Evolutionary conservation across 2,888 invertebrate species (phyloP).

Genomic region (Metacarcinus magister): DNA sequence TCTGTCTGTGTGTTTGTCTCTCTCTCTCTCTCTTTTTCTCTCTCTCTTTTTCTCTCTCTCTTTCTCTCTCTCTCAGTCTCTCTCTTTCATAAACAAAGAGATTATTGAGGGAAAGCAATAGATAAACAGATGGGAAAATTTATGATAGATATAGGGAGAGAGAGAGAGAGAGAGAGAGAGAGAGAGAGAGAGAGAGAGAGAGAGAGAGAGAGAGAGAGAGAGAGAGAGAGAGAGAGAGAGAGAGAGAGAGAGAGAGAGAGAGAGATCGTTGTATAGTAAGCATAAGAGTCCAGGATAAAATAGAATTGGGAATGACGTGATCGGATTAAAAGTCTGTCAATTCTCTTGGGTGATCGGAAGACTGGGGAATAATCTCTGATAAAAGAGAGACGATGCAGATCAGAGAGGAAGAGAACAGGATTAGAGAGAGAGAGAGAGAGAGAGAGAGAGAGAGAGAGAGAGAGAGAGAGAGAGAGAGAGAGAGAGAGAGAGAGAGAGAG

Average conservation of each 20-base stretch:
- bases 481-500: slow-evolving; percentile 14
- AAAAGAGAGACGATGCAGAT: neutral
- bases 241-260: slow-evolving; percentile 7
- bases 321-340: neutral
- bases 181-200: too few relatives aligned
- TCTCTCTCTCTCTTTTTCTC: too few relatives aligned
- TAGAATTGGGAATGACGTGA: slow-evolving; percentile 11
- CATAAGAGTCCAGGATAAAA: neutral
- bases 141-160: too few relatives aligned
- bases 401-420: neutral
- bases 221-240: neutral
- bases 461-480: slow-evolving; percentile 3
- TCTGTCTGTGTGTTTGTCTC: too few relatives aligned
- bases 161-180: too few relatives aligned
- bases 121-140: too few relatives aligned
- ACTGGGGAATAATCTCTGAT: neutral
- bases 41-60: too few relatives aligned
- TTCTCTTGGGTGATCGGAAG: neutral
- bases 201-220: neutral
- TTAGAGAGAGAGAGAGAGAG: slow-evolving; percentile 8
- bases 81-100: too few relatives aligned
- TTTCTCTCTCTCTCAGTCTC: too few relatives aligned
- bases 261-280: neutral
- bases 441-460: slow-evolving; percentile 14
- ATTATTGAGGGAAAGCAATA: too few relatives aligned